Base-by-base conservation (phyloP, 2,113 vertebrate genomes). In the Murina feae region DNA sequence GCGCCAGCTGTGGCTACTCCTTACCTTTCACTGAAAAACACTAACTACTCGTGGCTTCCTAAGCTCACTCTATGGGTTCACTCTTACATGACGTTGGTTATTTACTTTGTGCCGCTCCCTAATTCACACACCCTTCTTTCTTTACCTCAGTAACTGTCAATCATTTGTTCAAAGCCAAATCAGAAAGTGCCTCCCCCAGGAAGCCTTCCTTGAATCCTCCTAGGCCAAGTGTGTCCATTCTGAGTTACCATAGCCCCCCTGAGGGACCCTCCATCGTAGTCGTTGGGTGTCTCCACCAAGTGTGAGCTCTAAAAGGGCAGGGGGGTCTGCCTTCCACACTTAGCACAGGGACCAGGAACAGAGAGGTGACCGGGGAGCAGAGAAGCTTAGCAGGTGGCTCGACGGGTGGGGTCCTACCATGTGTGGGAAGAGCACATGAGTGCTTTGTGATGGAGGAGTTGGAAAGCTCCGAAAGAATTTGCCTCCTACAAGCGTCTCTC, bases 101-200 rank as follows among this genome's bases (percentile, higher is more conserved):
- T 25, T 53, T 2, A 11, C 21, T 87, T 42, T 39, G 13, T 71
- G 51, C 13, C 42, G 42, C 9, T 42, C 9, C 30, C 35, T 37
- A 71, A 85, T 8, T 49, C 44, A 78, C 13, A 49, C 6, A 44
- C 7, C 25, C 44, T n/a, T 74, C 28, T 79, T 53, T 91, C 58
- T n/a, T 47, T 55, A 75, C 32, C 28, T 39, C 51, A 65, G 39
- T 39, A 75, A 65, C 37, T 60, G 21, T 55, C 63, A 13, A 55
- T 68, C 47, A 53, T 51, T 87, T 87, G 25, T 83, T 89, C 23
- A 92, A 86, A 79, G n/a, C 44, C 69, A 80, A 12, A 51, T 83
- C 39, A 37, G 47, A 39, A 3, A 23, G 20, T 17, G 16, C 37
- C 8, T 86, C 39, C 11, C 71, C 44, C 76, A 66, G 37, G 69